Conservation (phyloP, 2,888 invertebrate species). For the Homarus gammarus region DNA sequence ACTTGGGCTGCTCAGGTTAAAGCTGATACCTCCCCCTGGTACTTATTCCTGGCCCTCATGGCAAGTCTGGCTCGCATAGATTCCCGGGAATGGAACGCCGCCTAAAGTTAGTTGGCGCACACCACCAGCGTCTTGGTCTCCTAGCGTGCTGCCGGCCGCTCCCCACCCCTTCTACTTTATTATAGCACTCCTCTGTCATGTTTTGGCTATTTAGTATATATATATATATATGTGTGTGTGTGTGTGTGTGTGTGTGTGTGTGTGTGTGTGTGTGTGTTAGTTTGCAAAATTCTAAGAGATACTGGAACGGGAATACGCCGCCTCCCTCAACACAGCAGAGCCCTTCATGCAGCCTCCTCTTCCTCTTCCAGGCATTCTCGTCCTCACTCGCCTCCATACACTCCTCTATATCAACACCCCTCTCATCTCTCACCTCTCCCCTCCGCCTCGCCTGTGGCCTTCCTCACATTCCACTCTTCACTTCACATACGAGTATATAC, state of each 20-base stretch:
- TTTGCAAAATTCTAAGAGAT: no score
- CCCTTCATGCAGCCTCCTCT: no score
- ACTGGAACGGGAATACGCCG: no score
- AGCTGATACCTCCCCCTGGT: conserved; percentile 38
- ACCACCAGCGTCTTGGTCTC: conserved; percentile 7
- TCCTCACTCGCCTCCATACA: no score
- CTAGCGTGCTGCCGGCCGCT: not conserved
- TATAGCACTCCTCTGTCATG: not conserved
- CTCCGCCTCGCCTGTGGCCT: no score
- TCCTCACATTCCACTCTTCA: no score
- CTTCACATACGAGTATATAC: no score
- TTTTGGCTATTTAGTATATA: not conserved
- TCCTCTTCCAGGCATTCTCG: no score
- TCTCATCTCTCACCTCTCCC: no score
- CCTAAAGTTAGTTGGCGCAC: conserved; percentile 48
- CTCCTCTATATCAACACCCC: no score
- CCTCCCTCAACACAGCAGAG: no score
- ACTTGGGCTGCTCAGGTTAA: conserved; percentile 36
- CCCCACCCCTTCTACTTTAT: not conserved
- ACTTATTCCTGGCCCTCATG: conserved; percentile 63
- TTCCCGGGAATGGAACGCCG: conserved; percentile 48
- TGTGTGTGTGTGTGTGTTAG: conserved; percentile 28
- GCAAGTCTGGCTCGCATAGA: conserved; percentile 56
- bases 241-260: conserved; percentile 34
- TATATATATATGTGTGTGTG: conserved; percentile 19